Percentiles rank a stretch among this genome's conserved stretches.
Evolutionary conservation across 2,888 invertebrate species (phyloP).

Genomic region (Macrosiphum euphorbiae): DNA sequence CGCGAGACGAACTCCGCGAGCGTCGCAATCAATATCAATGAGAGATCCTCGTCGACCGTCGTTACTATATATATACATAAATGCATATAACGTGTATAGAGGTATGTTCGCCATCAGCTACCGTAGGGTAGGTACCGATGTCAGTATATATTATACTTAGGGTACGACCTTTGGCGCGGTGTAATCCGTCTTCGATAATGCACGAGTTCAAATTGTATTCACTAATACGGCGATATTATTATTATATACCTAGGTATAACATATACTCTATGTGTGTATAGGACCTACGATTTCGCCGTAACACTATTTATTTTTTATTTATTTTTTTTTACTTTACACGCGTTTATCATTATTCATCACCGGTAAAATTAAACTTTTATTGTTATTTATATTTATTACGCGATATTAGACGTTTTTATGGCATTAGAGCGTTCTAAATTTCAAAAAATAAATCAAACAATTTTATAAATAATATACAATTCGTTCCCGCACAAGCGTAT

Average conservation of each 20-base stretch:
- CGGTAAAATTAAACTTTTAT: constrained; percentile 60
- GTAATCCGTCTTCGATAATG: constrained; percentile 34
- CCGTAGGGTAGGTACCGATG: not conserved
- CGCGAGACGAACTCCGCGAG: not conserved
- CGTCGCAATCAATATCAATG: constrained; percentile 11
- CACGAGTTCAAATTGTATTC: not conserved
- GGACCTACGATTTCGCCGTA: not conserved
- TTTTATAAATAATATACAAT: constrained; percentile 46
- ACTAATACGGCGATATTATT: not conserved
- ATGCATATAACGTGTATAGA: not conserved
- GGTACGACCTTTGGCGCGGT: not conserved
- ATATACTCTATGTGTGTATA: not conserved
- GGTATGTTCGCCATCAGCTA: not conserved
- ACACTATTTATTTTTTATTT: not conserved
- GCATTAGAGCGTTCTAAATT: constrained; percentile 43
- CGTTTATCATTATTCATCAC: constrained; percentile 49
- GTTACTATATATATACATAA: not conserved
- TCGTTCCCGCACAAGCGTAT: not conserved
- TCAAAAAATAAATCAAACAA: constrained; percentile 53
- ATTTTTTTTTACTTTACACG: constrained; percentile 16
- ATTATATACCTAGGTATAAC: not conserved
- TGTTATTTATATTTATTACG: constrained; percentile 61
- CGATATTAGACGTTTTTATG: constrained; percentile 52
- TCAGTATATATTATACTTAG: not conserved
- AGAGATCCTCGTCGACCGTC: not conserved